phyloP scores from a whole-genome alignment of 2,113 vertebrate genomes.

The Equus przewalskii region DNA sequence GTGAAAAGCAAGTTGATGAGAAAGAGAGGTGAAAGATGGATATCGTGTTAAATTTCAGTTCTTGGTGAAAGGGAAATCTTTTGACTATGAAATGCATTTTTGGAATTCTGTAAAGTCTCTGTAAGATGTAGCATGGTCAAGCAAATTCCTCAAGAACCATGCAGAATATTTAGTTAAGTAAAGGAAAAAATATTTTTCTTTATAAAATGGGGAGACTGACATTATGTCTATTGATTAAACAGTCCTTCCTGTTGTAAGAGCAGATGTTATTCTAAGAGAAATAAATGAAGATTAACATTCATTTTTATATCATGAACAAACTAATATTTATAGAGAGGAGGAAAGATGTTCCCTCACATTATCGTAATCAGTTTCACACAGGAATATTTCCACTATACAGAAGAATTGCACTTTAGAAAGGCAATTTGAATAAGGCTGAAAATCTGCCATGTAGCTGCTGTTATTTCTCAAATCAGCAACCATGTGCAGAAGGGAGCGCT shows the following conservation, averaged over 20 bases:
- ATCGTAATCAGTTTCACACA: constrained; percentile 28
- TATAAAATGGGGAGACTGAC: background rate
- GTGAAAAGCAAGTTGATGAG: background rate
- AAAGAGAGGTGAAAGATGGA: background rate
- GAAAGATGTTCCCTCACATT: background rate
- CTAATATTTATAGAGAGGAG: background rate
- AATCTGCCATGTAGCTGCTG: background rate
- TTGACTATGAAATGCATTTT: background rate
- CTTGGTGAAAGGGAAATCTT: background rate
- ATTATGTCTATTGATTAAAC: constrained; percentile 16
- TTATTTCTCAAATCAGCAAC: constrained; percentile 50
- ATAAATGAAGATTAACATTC: constrained; percentile 19
- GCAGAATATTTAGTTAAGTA: background rate
- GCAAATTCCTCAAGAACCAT: constrained; percentile 2
- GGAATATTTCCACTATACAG: background rate
- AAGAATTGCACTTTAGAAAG: constrained; percentile 33
- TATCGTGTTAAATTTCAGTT: constrained; percentile 13
- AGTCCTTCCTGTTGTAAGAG: background rate
- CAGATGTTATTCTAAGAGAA: constrained; percentile 17
- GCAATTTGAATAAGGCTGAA: constrained; percentile 27
- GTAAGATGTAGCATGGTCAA: background rate
- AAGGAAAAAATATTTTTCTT: background rate
- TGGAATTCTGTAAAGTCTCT: constrained; percentile 15
- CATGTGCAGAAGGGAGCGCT: background rate
- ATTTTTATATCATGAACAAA: constrained; percentile 33